Evolutionary conservation across 2,797 vertebrate species (phyloP).

Genomic region (Pangasius djambal): DNA sequence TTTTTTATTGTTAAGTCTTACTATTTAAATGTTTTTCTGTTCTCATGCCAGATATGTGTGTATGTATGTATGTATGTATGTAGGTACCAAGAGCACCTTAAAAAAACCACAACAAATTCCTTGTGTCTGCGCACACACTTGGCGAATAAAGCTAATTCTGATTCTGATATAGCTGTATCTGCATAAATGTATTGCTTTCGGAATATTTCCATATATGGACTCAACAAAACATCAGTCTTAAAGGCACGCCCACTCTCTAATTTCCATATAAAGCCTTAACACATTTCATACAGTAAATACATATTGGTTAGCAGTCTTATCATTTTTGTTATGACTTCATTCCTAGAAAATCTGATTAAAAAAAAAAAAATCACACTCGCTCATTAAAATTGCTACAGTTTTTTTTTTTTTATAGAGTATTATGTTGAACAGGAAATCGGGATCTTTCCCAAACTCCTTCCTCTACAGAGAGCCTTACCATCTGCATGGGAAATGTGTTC

Average conservation of each 20-base stretch:
- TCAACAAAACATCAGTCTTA: background rate
- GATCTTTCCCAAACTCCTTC: constrained; percentile 13
- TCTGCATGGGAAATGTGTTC: constrained; percentile 38
- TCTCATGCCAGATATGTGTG: no score
- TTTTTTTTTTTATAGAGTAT: background rate
- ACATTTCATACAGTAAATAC: background rate
- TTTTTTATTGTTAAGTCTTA: no score
- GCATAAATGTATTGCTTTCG: background rate
- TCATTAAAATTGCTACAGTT: background rate
- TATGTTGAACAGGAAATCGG: background rate
- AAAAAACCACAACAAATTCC: no score
- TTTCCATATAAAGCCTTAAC: background rate
- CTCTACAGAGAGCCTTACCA: constrained; percentile 29
- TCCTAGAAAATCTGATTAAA: background rate
- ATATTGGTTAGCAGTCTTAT: background rate
- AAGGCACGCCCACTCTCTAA: background rate
- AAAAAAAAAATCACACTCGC: background rate
- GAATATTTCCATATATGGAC: background rate
- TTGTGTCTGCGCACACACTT: no score
- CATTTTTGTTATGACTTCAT: background rate
- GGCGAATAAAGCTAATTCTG: no score
- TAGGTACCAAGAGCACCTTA: no score
- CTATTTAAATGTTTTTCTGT: no score
- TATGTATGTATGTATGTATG: no score
- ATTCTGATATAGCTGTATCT: background rate